Base-by-base conservation (phyloP, 2,113 vertebrate species). In the Melanerpes formicivorus region DNA sequence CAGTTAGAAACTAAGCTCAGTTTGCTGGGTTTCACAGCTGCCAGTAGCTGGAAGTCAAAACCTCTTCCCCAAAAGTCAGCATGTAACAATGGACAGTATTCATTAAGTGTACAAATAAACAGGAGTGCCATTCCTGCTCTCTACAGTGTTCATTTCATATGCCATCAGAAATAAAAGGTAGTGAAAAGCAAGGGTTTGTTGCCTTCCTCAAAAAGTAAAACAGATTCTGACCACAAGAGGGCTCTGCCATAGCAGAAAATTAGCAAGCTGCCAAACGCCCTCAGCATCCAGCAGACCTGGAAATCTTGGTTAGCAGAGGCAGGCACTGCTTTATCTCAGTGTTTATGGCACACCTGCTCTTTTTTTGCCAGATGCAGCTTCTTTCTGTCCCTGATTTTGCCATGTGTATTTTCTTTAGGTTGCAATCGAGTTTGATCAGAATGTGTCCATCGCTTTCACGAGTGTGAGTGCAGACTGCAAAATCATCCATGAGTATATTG, bases 401-500 rank as follows among this genome's bases (percentile, higher is more conserved):
- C 29, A 0, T 60, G 1, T 64, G 12, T 81, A 7, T 88, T 89
- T 71, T 87, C 60, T 97, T 97, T 93, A 99, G 99, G 99, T 99
- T 93, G 97, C 98, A 17, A 98, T 99, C 10, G 99, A 99, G 87
- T 99, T 99, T 88, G 99, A 99, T 96, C 98, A 99, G 90, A 98
- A 98, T 0, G 98, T 99, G 80, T 98, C 94, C 11, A 98, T 99
- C 3, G 99, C 99, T 2, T 99, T 99, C 96, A 98, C 97, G 4
- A 99, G 99, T 74, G 93, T 97, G 83, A 99, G 98, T 26, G 99
- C 99, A 19, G 98, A 99, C 95, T 99, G 99, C 97, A 99, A 99
- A 95, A 97, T 99, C 23, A 98, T 99, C 52, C 99, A 99, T 2
- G 99, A 99, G 90, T 99, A 98, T 78, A 99, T 99, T 2, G 99